Evolutionary conservation across 2,113 vertebrate species (phyloP).

Genomic region (Apteryx owenii): DNA sequence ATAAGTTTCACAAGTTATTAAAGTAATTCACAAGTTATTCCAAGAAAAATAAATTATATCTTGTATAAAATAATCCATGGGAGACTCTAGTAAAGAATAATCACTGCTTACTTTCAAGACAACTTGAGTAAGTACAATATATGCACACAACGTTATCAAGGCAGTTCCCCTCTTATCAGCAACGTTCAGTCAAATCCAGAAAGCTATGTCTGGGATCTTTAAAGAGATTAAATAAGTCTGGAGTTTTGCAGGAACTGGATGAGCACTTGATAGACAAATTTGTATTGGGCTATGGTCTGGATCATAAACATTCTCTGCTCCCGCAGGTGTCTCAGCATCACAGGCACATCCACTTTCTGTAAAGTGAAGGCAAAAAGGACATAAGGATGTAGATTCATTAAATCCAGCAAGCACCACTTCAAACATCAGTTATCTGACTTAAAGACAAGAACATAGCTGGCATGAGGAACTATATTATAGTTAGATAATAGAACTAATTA

Average conservation of each 20-base stretch:
- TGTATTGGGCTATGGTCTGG: slow-evolving; percentile 94
- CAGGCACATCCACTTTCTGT: slow-evolving; percentile 90
- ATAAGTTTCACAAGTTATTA: slow-evolving; percentile 47
- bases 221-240: slow-evolving; percentile 86
- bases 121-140: slow-evolving; percentile 25
- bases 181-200: slow-evolving; percentile 30
- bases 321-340: slow-evolving; percentile 88
- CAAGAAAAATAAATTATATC: slow-evolving; percentile 83
- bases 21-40: slow-evolving; percentile 73
- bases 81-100: slow-evolving; percentile 22
- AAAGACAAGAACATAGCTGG: not conserved
- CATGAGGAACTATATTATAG: not conserved
- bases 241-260: slow-evolving; percentile 95
- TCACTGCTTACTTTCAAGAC: slow-evolving; percentile 45
- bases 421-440: not conserved
- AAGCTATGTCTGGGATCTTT: not conserved
- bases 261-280: slow-evolving; percentile 95
- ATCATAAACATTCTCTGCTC: slow-evolving; percentile 96
- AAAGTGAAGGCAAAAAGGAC: slow-evolving; percentile 12
- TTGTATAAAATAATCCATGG: slow-evolving; percentile 77
- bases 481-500: not conserved
- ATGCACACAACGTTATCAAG: slow-evolving; percentile 18
- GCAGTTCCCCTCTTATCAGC: slow-evolving; percentile 24
- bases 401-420: not conserved
- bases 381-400: not conserved